Evolutionary conservation across 2,113 vertebrate species (phyloP), one percentile per base, ranked within the genome.

Genomic region (Fukomys damarensis): DNA sequence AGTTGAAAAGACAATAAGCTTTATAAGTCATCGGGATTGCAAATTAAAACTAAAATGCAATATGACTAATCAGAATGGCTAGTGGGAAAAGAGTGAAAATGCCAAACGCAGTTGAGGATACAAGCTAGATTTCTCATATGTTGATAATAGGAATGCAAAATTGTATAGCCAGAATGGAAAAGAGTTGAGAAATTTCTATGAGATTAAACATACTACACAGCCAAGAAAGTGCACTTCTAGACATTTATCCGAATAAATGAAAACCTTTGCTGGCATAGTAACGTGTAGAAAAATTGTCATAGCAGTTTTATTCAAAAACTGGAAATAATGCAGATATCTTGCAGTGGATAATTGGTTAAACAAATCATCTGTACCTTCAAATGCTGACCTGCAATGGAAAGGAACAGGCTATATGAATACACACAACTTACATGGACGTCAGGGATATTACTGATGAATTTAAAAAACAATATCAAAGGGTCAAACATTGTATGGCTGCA

Each of bases 1-100:
- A 91, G 59, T 38, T 56, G 49, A 90, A 87, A 84, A 94, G n/a
- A 92, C 89, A n/a, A 28, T 91, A 35, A 91, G 83, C 59, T 58
- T 94, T 17, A 56, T 86, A 24, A 90, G 56, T 94, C 52, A 83
- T 58, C 65, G 65, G 32, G 26, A 91, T 80, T 87, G 46, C n/a
- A 49, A 74, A 88, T 88, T 81, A 84, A 94, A 80, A 46, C n/a
- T 43, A 76, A 20, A 79, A 0, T 68, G 52, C 52, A 46, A 28
- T 89, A 35, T 91, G 46, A 35, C 6, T 86, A 66, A 58, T 41
- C 20, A 72, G 24, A 77, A 92, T 54, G 63, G 19, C 8, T 93
- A 58, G 92, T 80, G 41, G 65, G 66, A 91, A 87, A 63, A 68
- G 66, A 52, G 19, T 79, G 38, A 65, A 88, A 76, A 88, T 82